These are phyloP conservation scores for Chelidonichthys spinosus DNA, from an alignment of 2,797 vertebrate species.

Conservation along the genomic window DNA sequence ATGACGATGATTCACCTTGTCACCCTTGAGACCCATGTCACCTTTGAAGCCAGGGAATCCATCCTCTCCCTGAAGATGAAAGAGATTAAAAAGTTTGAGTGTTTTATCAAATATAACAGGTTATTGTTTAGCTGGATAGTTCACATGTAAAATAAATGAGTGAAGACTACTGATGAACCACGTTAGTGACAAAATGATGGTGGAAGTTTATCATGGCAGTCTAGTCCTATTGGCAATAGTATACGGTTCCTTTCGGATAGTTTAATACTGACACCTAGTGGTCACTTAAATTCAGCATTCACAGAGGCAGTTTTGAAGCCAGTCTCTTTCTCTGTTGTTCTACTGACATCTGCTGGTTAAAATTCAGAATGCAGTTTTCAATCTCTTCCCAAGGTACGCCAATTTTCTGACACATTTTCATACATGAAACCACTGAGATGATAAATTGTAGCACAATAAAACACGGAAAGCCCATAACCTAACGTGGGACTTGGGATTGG, in stretches of 20 bases:
- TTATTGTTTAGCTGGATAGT: background rate
- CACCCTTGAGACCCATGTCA: conserved; percentile 98
- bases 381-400: background rate
- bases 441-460: conserved; percentile 7
- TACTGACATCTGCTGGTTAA: conserved; percentile 75
- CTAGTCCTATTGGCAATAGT: background rate
- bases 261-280: conserved; percentile 76
- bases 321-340: background rate
- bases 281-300: conserved; percentile 28
- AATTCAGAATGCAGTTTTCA: conserved; percentile 52
- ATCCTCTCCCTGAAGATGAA: conserved; percentile 91
- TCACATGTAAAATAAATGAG: background rate
- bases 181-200: conserved; percentile 14
- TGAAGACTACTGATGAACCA: background rate
- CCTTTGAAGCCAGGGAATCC: conserved; percentile 99
- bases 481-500: background rate
- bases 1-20: conserved; percentile 86
- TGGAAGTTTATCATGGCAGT: conserved; percentile 2
- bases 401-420: conserved; percentile 14
- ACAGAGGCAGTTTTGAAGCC: background rate
- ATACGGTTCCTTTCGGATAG: background rate
- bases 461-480: background rate
- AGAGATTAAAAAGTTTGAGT: conserved; percentile 17
- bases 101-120: background rate
- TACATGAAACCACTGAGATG: background rate